Evolutionary conservation across 2,113 vertebrate genomes (phyloP), one percentile per base, ranked within the genome.

Genomic region (Pomatostomus ruficeps): DNA sequence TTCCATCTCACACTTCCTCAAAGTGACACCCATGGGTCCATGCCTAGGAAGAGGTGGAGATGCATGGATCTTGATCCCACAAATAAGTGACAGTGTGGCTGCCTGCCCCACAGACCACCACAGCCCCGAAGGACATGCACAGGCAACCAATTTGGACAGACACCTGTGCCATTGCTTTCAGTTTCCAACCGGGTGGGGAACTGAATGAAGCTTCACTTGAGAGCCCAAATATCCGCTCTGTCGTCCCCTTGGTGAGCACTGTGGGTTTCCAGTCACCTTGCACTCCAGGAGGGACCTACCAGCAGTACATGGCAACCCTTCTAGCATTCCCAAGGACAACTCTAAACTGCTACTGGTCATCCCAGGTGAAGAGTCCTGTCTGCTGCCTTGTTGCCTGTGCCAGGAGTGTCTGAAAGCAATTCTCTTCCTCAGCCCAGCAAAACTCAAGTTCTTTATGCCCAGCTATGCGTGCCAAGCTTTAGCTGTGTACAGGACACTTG

Each of bases 91-190:
- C 29, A 21, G 3, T 2, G 52, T 19, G 48, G 57, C 78, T 71
- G 40, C 61, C 78, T 62, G 74, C 26, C 68, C 43, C 42, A 29
- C 9, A 11, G 77, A 24, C 35, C 12, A 23, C 28, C 46, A 58
- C 35, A 78, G 35, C 67, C 21, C 42, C 0, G 0, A 66, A 58
- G 48, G 8, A 75, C 10, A 6, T 4, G 4, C 1, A 0, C 22
- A 66, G 51, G 51, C 36, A 77, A 29, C 9, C 2, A 2, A 4
- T 74, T 40, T 74, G 88, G 40, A 77, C 65, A 5, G 1, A 31
- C 8, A 75, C 19, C 28, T 11, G 20, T 55, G 61, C 46, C 58
- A 7, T 2, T 61, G 36, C 62, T 55, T 75, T 59, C 7, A 8
- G n/a, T 55, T 36, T 48, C 57, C 43, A 46, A 11, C 16, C 66